These are phyloP conservation scores for Heteromormyrus szaboi DNA, from an alignment of 2,797 vertebrate genomes.

Conservation along the genomic window DNA sequence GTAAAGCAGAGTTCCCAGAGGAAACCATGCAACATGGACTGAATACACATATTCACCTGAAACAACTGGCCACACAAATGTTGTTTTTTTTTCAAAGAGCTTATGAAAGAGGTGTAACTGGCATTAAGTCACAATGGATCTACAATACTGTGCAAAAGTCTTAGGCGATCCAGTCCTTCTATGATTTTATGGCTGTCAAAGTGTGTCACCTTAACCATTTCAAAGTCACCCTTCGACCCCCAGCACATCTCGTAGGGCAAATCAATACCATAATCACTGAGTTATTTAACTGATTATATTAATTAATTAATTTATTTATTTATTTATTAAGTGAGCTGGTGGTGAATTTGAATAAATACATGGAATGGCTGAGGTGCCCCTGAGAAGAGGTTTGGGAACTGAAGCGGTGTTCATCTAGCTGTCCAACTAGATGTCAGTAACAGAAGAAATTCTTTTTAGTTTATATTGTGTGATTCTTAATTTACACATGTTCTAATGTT, in stretches of 20 bases:
- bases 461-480: background rate
- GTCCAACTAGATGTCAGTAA: background rate
- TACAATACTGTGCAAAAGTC: background rate
- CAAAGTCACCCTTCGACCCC: background rate
- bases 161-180: background rate
- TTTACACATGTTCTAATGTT: background rate
- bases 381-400: background rate
- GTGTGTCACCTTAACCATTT: background rate
- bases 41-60: background rate
- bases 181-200: background rate
- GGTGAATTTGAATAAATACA: background rate
- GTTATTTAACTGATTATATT: background rate
- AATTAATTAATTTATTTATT: background rate
- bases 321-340: background rate
- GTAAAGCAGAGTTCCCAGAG: background rate
- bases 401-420: background rate
- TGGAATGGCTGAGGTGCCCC: background rate
- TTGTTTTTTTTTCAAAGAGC: background rate
- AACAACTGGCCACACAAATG: background rate
- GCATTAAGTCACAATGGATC: background rate
- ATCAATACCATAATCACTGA: background rate
- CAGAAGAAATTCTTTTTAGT: background rate
- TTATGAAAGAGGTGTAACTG: background rate
- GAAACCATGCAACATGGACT: background rate
- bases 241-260: background rate